A percentile compares a stretch with the other conserved stretches of the same genome.
Conservation (phyloP, 2,113 vertebrate genomes). For the Zapus hudsonius region DNA sequence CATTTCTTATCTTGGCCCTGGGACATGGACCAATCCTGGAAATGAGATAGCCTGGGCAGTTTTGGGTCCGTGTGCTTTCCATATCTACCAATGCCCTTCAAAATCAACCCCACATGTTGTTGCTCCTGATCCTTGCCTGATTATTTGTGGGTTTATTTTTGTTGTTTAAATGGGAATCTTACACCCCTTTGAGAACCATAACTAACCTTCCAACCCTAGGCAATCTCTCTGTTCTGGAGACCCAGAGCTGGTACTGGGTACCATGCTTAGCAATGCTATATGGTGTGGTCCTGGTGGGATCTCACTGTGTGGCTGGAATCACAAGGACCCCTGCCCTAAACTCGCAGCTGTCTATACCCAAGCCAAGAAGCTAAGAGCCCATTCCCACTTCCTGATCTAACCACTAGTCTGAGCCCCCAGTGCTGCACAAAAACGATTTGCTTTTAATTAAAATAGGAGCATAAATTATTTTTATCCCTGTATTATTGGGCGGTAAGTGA, state of each 20-base stretch:
- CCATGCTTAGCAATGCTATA: neutral
- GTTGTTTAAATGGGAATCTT: neutral
- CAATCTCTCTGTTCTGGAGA: fast-evolving
- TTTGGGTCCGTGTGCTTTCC: neutral
- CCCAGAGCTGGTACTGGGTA: neutral
- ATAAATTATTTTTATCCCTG: constrained; percentile 84
- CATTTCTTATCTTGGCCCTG: neutral
- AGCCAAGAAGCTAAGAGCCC: constrained; percentile 34
- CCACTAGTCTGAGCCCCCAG: constrained; percentile 77
- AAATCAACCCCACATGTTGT: neutral
- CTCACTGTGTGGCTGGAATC: neutral
- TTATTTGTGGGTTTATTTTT: no score
- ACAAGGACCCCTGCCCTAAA: neutral
- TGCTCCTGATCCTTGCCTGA: no score
- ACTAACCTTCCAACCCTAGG: neutral
- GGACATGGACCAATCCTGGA: neutral
- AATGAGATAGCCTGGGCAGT: neutral
- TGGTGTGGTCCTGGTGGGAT: neutral
- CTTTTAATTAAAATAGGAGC: constrained; percentile 82
- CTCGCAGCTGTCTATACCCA: neutral
- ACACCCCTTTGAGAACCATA: fast-evolving
- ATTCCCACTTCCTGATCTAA: constrained; percentile 65
- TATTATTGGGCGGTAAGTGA: constrained; percentile 82
- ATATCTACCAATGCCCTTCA: neutral
- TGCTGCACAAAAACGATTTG: constrained; percentile 73